phyloP scores from a whole-genome alignment of 1,140 invertebrate species.

The Frieseomelitta varia region DNA sequence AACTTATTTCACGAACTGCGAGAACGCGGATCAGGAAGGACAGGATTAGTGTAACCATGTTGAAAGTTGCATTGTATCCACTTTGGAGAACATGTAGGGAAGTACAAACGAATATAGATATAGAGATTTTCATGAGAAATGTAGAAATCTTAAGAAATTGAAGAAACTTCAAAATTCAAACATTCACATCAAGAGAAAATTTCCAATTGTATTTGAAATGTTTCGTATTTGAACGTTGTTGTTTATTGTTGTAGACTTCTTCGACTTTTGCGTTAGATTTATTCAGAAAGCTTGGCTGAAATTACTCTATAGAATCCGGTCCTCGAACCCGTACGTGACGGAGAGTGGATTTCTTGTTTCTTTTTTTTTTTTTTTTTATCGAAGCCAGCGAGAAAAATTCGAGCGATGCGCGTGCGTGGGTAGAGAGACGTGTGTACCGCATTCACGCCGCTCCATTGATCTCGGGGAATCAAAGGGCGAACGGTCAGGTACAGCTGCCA shows the following conservation, averaged over 20 bases:
- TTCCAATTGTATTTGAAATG: not conserved
- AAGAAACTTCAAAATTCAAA: not conserved
- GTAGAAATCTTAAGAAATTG: too few species aligned
- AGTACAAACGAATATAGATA: not conserved
- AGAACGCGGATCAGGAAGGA: too few species aligned
- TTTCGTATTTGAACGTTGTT: not conserved
- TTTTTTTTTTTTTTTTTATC: constrained; percentile 11
- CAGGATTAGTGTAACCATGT: not conserved
- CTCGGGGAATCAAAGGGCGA: constrained; percentile 46
- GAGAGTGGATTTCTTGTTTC: constrained; percentile 5
- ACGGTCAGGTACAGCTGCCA: constrained; percentile 65
- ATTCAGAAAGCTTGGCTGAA: too few species aligned
- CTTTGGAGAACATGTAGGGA: too few species aligned
- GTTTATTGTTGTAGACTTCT: too few species aligned
- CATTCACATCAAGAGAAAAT: accelerated
- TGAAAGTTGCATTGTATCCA: not conserved
- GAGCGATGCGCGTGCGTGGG: constrained; percentile 64
- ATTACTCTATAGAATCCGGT: too few species aligned
- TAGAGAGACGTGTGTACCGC: constrained; percentile 65
- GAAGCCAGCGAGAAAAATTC: constrained; percentile 46
- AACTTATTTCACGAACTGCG: too few species aligned
- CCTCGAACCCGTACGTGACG: not conserved
- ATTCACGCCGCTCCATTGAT: constrained; percentile 65
- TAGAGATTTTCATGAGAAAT: not conserved
- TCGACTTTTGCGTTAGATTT: too few species aligned